Base-by-base conservation (phyloP, 37 sponge, comb jelly and placozoan species). In the Aphrocallistes beatrix region DNA sequence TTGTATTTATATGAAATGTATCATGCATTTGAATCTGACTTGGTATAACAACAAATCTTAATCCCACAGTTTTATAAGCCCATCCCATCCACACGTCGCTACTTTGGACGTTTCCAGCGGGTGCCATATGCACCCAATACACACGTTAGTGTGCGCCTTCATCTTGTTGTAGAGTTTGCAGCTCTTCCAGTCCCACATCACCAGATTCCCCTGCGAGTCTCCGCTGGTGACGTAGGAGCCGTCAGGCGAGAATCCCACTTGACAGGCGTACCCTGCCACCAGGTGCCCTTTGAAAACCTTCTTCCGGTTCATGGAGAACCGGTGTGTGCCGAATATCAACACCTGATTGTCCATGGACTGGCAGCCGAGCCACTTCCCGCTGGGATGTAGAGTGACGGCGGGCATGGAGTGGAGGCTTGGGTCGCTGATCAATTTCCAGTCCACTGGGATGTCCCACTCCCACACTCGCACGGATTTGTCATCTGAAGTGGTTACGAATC, bases 401-500 rank as follows among this genome's bases (percentile, higher is more conserved):
- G 99, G 95, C 91, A 98, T 92, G 8, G 95, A 90, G 84, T 98
- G 99, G 94, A 98, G 95, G 82, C 88, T 85, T 28, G 99, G 99
- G 82, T 98, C 99, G 25, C 95, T 94, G n/a, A 98, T 89, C 85
- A 93, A 95, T 88, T 98, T 98, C 91, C 92, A 92, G 51, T 98
- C 99, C 37, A 98, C 93, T 1, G 99, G 99, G 25, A 93, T 93
- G 51, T 98, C 99, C 99, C 99, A 98, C 39, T 98, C 99, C 99
- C 99, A 98, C 28, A 98, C 99, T 32, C 99, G 87, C 28, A 98
- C 45, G 51, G 94, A 95, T 90, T 98, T 98, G 88, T 98, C 99
- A 86, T 98, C 99, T 32, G 99, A 94, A 0, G 99, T 98, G 37
- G 94, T 92, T 36, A 98, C 99, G 89, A 98, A 94, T 81, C 93